phyloP scores from a whole-genome alignment of 2,797 vertebrate genomes.

The Halcyon badia region DNA sequence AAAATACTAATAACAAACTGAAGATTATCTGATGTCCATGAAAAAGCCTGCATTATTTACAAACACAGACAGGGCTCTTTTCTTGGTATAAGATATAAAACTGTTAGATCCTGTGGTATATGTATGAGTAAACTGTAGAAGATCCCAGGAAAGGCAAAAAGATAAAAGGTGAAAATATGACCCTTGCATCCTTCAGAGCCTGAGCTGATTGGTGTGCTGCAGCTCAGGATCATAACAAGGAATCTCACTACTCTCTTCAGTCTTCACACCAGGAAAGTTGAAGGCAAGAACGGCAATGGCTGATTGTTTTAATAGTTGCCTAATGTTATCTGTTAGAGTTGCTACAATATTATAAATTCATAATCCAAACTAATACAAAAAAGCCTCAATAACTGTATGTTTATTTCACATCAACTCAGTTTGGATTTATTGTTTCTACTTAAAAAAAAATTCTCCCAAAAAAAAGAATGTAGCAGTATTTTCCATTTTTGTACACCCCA shows the following conservation, averaged over 20 bases:
- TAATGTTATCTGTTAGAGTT: neutral
- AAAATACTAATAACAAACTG: neutral
- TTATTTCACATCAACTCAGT: neutral
- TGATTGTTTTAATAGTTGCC: neutral
- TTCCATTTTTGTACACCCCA: neutral
- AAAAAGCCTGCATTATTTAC: neutral
- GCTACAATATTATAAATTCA: neutral
- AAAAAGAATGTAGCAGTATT: neutral
- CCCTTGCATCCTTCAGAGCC: neutral
- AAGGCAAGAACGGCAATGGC: neutral
- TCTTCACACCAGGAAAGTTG: neutral
- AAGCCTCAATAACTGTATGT: neutral
- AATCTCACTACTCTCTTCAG: neutral
- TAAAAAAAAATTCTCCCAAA: neutral
- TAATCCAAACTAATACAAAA: neutral
- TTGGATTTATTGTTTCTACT: neutral
- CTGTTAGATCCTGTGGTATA: neutral
- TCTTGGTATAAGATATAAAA: neutral
- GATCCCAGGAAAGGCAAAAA: neutral
- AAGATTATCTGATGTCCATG: fast-evolving
- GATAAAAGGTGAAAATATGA: neutral
- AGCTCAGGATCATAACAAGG: neutral
- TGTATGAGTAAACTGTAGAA: neutral
- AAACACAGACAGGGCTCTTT: neutral
- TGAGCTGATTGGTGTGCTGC: neutral